These are phyloP conservation scores for Harpagoxenus sublaevis DNA, from an alignment of 2,888 invertebrate species.

Conservation along the genomic window DNA sequence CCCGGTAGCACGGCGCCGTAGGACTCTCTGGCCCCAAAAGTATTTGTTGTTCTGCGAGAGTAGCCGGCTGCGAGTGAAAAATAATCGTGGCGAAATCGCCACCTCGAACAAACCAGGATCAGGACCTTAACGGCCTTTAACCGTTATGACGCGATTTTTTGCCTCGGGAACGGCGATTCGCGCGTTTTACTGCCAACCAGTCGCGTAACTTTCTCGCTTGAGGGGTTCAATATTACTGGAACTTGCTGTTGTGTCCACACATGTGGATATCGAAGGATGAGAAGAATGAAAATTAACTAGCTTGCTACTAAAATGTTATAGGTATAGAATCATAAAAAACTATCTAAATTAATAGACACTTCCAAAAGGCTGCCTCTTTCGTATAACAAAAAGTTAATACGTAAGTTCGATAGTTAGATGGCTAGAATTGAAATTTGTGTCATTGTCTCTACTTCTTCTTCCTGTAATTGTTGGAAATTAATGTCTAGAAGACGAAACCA, in stretches of 20 bases:
- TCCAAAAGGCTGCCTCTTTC: background rate
- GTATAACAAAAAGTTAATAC: background rate
- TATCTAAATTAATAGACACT: slow-evolving; percentile 5
- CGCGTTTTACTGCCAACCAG: slow-evolving; percentile 34
- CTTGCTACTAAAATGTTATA: background rate
- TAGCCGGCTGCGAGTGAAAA: slow-evolving; percentile 52
- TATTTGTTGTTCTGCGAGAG: slow-evolving; percentile 53
- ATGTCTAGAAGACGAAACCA: background rate
- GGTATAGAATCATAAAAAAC: background rate
- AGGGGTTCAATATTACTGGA: background rate
- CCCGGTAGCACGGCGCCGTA: slow-evolving; percentile 69
- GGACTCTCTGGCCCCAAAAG: slow-evolving; percentile 51
- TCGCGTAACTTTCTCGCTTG: slow-evolving; percentile 33
- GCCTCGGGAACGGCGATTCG: slow-evolving; percentile 46
- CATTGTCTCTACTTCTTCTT: slow-evolving; percentile 2
- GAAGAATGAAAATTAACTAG: background rate
- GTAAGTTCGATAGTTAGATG: background rate
- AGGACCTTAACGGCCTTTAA: slow-evolving; percentile 60
- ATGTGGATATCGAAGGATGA: background rate
- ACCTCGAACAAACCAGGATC: slow-evolving; percentile 44
- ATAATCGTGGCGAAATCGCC: slow-evolving; percentile 63
- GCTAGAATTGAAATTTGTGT: background rate
- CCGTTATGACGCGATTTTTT: slow-evolving; percentile 69
- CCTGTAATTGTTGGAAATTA: background rate
- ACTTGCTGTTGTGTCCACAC: background rate